A percentile compares a stretch with the other conserved stretches of the same genome.
These are phyloP conservation scores for Palloptera scutellata DNA, from an alignment of 2,888 invertebrate species.

Conservation along the genomic window DNA sequence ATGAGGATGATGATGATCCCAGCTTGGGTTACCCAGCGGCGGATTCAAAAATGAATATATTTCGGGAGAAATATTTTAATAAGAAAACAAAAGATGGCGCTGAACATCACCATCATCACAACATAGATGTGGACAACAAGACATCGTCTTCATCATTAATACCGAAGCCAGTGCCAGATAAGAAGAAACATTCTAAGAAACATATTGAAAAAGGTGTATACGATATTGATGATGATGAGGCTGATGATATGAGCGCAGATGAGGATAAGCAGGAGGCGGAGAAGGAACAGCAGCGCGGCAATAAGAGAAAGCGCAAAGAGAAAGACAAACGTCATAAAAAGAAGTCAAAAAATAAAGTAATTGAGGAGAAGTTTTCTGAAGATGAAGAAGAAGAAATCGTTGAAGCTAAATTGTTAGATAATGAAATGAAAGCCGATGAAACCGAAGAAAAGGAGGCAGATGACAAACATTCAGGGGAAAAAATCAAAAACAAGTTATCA, in stretches of 20 bases:
- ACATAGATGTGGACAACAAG: slow-evolving; percentile 23
- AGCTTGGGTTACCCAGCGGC: slow-evolving; percentile 72
- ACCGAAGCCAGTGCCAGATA: slow-evolving; percentile 25
- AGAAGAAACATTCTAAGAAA: slow-evolving; percentile 35
- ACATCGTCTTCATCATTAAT: slow-evolving; percentile 28
- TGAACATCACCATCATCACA: slow-evolving; percentile 8
- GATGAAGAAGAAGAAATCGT: slow-evolving; percentile 35
- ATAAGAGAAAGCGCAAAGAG: slow-evolving; percentile 61
- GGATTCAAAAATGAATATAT: slow-evolving; percentile 64
- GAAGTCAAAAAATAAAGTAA: slow-evolving; percentile 52
- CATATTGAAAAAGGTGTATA: slow-evolving; percentile 29
- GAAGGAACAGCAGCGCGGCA: slow-evolving; percentile 44
- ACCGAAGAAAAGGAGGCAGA: neutral
- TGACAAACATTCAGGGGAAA: slow-evolving; percentile 6
- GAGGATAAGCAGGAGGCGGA: slow-evolving; percentile 24
- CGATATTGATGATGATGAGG: slow-evolving; percentile 47
- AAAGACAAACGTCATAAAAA: slow-evolving; percentile 63
- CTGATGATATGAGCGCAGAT: slow-evolving; percentile 29
- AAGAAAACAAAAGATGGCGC: slow-evolving; percentile 56
- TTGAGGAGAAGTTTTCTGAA: slow-evolving; percentile 37
- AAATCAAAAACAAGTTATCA: slow-evolving; percentile 25
- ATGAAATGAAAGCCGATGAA: slow-evolving; percentile 13
- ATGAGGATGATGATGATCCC: slow-evolving; percentile 83
- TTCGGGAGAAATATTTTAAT: slow-evolving; percentile 64
- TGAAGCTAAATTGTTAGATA: slow-evolving; percentile 21